These are phyloP conservation scores for Kryptopterus vitreolus DNA, from an alignment of 2,797 vertebrate species.

Conservation along the genomic window DNA sequence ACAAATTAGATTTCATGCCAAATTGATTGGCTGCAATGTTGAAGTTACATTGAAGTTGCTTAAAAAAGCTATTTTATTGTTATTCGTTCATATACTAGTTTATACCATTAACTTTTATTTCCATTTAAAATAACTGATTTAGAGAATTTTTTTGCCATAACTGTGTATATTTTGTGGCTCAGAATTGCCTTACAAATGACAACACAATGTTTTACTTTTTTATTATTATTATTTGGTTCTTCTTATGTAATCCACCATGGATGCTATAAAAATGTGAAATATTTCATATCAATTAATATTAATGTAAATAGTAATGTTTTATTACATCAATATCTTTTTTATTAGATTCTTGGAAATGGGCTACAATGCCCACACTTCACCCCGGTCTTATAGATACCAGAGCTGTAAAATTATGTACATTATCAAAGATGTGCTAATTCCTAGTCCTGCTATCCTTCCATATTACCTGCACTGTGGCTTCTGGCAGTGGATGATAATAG, in stretches of 20 bases:
- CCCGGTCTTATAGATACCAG: slow-evolving; percentile 18
- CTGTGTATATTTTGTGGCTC: too few species aligned
- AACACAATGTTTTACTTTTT: too few species aligned
- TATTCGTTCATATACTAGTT: background rate
- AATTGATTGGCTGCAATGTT: background rate
- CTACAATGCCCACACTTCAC: background rate
- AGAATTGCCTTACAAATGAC: too few species aligned
- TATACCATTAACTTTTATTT: background rate
- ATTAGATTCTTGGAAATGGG: background rate
- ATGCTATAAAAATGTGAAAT: background rate
- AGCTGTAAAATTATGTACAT: slow-evolving; percentile 47
- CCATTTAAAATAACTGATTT: background rate
- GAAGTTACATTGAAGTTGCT: background rate
- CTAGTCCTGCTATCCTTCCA: slow-evolving; percentile 50
- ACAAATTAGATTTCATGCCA: background rate
- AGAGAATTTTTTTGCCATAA: too few species aligned
- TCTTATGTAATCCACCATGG: too few species aligned
- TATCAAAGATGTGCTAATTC: slow-evolving; percentile 61
- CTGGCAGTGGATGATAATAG: slow-evolving; percentile 61
- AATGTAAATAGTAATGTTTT: background rate
- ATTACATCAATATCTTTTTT: slow-evolving; percentile 1
- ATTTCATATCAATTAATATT: background rate
- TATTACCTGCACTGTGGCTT: slow-evolving; percentile 38
- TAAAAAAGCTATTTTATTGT: background rate
- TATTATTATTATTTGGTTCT: too few species aligned